Conservation (phyloP, 2,113 vertebrate genomes). For the Tamias sibiricus region DNA sequence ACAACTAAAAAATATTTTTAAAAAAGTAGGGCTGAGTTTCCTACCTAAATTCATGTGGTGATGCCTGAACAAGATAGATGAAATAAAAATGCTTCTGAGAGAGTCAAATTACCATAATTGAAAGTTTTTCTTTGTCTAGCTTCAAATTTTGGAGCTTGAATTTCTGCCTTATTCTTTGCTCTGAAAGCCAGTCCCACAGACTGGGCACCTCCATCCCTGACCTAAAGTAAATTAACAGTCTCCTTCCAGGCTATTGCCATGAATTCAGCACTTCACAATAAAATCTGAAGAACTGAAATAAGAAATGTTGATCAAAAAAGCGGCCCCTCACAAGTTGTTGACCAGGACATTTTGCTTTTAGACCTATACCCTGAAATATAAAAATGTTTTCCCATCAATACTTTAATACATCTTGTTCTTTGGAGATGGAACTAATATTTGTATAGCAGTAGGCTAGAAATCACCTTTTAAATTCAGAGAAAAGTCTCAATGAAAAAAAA, state of each 20-base stretch:
- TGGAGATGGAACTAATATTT: constrained; percentile 5
- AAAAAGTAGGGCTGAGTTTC: too few species aligned
- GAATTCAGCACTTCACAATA: not conserved
- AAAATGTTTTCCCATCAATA: constrained; percentile 3
- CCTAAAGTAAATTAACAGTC: not conserved
- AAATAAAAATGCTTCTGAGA: not conserved
- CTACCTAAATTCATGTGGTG: not conserved
- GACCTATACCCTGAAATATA: constrained; percentile 30
- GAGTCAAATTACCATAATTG: not conserved
- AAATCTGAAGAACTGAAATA: not conserved
- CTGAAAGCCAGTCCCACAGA: not conserved
- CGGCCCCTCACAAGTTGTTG: not conserved
- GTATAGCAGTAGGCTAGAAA: constrained; percentile 11
- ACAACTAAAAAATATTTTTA: too few species aligned
- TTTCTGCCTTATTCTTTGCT: not conserved
- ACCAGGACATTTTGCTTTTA: constrained; percentile 19
- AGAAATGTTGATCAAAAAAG: not conserved
- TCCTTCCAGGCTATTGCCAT: not conserved
- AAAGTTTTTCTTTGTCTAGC: not conserved
- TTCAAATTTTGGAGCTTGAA: not conserved
- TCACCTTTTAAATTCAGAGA: constrained; percentile 49
- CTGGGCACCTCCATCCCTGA: not conserved
- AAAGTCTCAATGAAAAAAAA: constrained; percentile 32
- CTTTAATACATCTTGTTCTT: not conserved
- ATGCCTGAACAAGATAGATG: not conserved